Evolutionary conservation across 2,888 invertebrate genomes (phyloP).

Genomic region (Oligia latruncula): DNA sequence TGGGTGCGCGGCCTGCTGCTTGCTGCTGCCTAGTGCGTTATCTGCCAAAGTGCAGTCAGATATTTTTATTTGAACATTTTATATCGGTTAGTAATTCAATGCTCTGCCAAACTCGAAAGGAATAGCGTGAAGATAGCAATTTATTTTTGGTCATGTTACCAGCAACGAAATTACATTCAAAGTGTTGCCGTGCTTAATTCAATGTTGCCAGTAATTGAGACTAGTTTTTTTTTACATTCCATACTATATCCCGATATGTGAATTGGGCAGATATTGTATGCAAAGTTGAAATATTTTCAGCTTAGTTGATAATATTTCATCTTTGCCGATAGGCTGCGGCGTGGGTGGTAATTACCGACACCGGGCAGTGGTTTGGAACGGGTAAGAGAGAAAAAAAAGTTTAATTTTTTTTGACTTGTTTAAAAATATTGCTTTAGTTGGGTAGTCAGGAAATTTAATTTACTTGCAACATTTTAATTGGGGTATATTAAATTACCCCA

Average conservation of each 20-base stretch:
- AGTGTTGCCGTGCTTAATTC: conserved; percentile 27
- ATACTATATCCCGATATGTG: conserved; percentile 68
- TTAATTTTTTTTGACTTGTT: neutral
- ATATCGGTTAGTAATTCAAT: conserved; percentile 49
- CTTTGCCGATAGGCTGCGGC: conserved; percentile 61
- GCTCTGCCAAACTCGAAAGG: conserved; percentile 61
- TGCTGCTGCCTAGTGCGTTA: conserved; percentile 63
- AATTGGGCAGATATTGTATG: conserved; percentile 64
- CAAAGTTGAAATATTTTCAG: conserved; percentile 56
- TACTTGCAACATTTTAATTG: neutral
- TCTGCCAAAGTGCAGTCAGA: conserved; percentile 64
- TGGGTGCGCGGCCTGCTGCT: conserved; percentile 64
- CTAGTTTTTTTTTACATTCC: conserved; percentile 56
- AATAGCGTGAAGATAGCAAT: conserved; percentile 50
- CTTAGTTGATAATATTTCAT: conserved; percentile 54
- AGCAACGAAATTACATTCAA: conserved; percentile 26
- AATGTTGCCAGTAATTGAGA: conserved; percentile 58
- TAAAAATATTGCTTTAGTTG: neutral
- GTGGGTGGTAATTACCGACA: conserved; percentile 48
- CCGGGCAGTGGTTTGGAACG: conserved; percentile 27
- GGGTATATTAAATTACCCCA: neutral
- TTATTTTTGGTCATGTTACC: conserved; percentile 15
- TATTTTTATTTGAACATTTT: conserved; percentile 63
- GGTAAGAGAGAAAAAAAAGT: neutral
- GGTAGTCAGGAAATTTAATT: neutral